Evolutionary conservation across 2,888 invertebrate species (phyloP).

Genomic region (Sclerodermus sp.): DNA sequence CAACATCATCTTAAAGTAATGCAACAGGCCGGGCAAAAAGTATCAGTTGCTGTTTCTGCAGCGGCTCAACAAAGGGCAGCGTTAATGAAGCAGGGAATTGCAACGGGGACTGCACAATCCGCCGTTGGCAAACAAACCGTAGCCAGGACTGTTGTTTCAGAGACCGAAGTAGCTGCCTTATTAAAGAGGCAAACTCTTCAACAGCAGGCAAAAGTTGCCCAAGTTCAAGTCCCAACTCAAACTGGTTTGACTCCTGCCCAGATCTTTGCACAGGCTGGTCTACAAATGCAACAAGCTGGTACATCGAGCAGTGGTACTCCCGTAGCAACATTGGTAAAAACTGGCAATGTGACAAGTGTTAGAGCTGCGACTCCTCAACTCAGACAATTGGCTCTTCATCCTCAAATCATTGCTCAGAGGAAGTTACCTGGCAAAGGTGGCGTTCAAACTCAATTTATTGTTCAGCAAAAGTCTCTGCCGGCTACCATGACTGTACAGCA

Average conservation of each 20-base stretch:
- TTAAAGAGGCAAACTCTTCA: constrained; percentile 61
- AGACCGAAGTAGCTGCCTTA: constrained; percentile 64
- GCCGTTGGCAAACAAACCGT: constrained; percentile 57
- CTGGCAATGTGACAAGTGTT: constrained; percentile 58
- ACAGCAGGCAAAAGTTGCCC: constrained; percentile 55
- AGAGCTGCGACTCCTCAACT: constrained; percentile 67
- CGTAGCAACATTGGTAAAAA: constrained; percentile 68
- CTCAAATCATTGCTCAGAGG: constrained; percentile 64
- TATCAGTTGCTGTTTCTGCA: constrained; percentile 51
- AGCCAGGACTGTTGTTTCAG: constrained; percentile 60
- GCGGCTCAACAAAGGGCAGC: constrained; percentile 48
- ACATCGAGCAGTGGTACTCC: constrained; percentile 59
- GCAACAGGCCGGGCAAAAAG: constrained; percentile 53
- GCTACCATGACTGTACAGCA: constrained; percentile 74
- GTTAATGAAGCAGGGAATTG: constrained; percentile 45
- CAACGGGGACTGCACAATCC: constrained; percentile 28
- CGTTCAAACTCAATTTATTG: constrained; percentile 70
- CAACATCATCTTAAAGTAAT: constrained; percentile 46
- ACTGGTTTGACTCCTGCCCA: constrained; percentile 59
- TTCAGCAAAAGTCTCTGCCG: constrained; percentile 67
- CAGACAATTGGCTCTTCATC: constrained; percentile 67
- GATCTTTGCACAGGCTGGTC: constrained; percentile 63
- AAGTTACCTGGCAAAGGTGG: constrained; percentile 60
- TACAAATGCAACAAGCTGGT: constrained; percentile 61
- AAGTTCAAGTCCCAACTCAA: constrained; percentile 50